A percentile compares a stretch with the other conserved stretches of the same genome.
Evolutionary conservation across 2,888 invertebrate genomes (phyloP).

Genomic region (Micoletzkya japonica): DNA sequence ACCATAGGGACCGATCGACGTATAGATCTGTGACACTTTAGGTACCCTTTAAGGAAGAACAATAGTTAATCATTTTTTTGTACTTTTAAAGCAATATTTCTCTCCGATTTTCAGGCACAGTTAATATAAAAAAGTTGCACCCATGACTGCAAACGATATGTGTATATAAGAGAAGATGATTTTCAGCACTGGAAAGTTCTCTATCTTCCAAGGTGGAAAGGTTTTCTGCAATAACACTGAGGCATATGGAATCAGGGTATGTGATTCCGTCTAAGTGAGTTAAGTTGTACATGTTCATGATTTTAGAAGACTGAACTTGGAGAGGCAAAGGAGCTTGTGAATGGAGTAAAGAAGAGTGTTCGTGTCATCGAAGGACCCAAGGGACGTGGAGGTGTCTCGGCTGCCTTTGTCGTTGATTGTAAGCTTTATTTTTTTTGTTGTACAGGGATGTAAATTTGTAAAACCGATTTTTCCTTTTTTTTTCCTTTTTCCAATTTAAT

Average conservation of each 20-base stretch:
- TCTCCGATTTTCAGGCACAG: too few relatives aligned
- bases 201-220: slow-evolving; percentile 19
- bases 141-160: too few relatives aligned
- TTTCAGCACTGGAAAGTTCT: slow-evolving; percentile 4
- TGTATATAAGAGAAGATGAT: not conserved
- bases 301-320: slow-evolving; percentile 1
- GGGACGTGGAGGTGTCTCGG: slow-evolving; percentile 24
- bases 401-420: slow-evolving; percentile 27
- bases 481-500: too few relatives aligned
- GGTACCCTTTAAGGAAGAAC: too few relatives aligned
- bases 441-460: not conserved
- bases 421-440: not conserved
- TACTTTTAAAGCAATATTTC: too few relatives aligned
- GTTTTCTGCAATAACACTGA: slow-evolving; percentile 16
- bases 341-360: slow-evolving; percentile 20
- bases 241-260: not conserved
- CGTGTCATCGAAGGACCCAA: slow-evolving; percentile 30
- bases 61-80: too few relatives aligned
- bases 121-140: too few relatives aligned
- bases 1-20: too few relatives aligned
- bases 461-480: too few relatives aligned
- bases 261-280: not conserved
- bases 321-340: slow-evolving; percentile 24
- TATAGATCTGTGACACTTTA: too few relatives aligned
- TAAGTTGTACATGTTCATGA: not conserved